These are phyloP conservation scores for Mercenaria mercenaria DNA, from an alignment of 1,140 invertebrate genomes.

Conservation along the genomic window DNA sequence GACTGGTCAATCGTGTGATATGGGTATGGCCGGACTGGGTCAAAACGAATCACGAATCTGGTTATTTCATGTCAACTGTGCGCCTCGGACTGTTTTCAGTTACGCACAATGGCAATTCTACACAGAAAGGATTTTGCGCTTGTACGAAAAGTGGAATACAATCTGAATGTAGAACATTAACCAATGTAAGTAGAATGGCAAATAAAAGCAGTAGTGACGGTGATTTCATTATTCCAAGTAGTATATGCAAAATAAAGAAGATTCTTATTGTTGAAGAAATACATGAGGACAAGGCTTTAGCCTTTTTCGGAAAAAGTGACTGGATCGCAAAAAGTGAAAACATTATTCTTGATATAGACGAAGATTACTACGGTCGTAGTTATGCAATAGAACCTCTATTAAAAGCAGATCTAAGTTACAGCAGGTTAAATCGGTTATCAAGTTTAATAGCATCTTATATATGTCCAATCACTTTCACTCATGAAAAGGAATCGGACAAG, in stretches of 20 bases:
- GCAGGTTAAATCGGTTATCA: slow-evolving; percentile 51
- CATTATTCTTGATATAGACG: slow-evolving; percentile 81
- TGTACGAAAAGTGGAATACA: slow-evolving; percentile 45
- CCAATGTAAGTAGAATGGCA: slow-evolving; percentile 19
- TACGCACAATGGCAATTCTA: not conserved
- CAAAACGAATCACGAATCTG: slow-evolving; percentile 45
- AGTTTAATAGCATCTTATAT: slow-evolving; percentile 57
- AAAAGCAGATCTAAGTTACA: slow-evolving; percentile 50
- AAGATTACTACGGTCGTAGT: slow-evolving; percentile 80
- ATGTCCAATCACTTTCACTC: slow-evolving; percentile 65
- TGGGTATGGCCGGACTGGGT: slow-evolving; percentile 82
- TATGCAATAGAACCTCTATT: slow-evolving; percentile 68
- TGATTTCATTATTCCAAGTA: not conserved
- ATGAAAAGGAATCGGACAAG: slow-evolving; percentile 65
- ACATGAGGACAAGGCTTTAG: slow-evolving; percentile 54
- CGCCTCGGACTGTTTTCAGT: slow-evolving; percentile 31
- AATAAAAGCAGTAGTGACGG: not conserved
- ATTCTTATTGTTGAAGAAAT: slow-evolving; percentile 57
- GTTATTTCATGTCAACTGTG: slow-evolving; percentile 9
- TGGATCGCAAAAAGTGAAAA: slow-evolving; percentile 55
- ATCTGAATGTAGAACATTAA: not conserved
- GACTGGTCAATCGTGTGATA: slow-evolving; percentile 74
- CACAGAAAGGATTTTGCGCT: slow-evolving; percentile 59
- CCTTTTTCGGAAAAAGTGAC: slow-evolving; percentile 38
- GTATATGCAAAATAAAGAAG: slow-evolving; percentile 59